Conservation (phyloP, 2,797 vertebrate species). For the Fundulus diaphanus region DNA sequence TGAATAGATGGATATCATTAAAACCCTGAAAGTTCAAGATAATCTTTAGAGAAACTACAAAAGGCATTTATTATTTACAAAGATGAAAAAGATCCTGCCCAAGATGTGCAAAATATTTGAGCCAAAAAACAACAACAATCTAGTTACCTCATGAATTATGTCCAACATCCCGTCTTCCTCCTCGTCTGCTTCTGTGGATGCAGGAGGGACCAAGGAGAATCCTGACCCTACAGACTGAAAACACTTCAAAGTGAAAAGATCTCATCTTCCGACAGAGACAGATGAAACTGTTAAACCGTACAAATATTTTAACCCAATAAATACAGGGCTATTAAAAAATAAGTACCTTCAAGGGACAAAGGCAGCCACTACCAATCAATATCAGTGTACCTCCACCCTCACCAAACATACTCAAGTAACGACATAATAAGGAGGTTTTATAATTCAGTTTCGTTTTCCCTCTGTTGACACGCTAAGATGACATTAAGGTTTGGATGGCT, state of each 20-base stretch:
- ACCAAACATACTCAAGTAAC: background rate
- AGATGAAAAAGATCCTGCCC: background rate
- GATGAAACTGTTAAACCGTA: background rate
- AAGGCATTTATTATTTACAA: background rate
- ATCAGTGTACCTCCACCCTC: background rate
- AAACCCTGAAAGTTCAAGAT: background rate
- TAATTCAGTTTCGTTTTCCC: too few species aligned
- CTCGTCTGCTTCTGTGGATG: constrained; percentile 89
- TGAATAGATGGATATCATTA: background rate
- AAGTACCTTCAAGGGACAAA: background rate
- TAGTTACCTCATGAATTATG: constrained; percentile 91
- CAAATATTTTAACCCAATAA: background rate
- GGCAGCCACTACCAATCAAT: too few species aligned
- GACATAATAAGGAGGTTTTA: background rate
- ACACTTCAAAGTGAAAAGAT: constrained; percentile 4
- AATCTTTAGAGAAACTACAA: background rate
- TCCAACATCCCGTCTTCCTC: constrained; percentile 99
- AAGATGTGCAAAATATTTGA: background rate
- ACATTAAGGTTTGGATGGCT: too few species aligned
- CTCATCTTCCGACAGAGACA: background rate
- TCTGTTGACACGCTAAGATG: too few species aligned
- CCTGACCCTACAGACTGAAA: constrained; percentile 84
- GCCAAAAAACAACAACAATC: background rate
- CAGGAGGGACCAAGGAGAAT: constrained; percentile 87
- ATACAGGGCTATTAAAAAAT: background rate